These are phyloP conservation scores for Rhizoglyphus robini DNA, from an alignment of 1,140 invertebrate genomes.

Conservation along the genomic window DNA sequence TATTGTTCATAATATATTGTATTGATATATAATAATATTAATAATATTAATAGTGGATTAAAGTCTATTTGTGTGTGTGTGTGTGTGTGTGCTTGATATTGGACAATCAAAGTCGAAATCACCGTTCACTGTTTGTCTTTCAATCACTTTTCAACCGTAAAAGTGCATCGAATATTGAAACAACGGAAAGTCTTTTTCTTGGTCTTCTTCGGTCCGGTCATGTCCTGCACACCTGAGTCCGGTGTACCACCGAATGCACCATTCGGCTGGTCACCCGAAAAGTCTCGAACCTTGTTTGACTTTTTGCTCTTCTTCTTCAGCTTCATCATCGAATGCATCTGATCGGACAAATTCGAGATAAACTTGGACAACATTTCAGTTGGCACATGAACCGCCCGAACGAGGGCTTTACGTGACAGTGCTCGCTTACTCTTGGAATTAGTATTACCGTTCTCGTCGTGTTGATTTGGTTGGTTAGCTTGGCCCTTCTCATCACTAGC, in stretches of 20 bases:
- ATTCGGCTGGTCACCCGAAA: neutral
- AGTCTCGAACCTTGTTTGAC: neutral
- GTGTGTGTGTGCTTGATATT: too few relatives aligned
- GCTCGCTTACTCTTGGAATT: neutral
- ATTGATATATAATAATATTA: too few relatives aligned
- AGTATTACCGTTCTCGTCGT: neutral
- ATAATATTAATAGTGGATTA: too few relatives aligned
- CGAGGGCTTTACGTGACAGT: neutral
- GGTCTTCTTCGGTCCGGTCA: neutral
- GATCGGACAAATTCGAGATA: neutral
- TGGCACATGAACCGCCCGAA: neutral
- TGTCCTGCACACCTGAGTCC: neutral
- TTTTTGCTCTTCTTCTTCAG: neutral
- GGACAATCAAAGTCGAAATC: too few relatives aligned
- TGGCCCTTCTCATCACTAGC: neutral
- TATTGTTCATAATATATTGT: too few relatives aligned
- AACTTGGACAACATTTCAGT: neutral
- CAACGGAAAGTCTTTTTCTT: neutral
- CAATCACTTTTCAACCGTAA: conserved; percentile 1
- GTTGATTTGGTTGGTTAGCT: neutral
- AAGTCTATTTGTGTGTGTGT: too few relatives aligned
- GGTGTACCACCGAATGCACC: too few relatives aligned
- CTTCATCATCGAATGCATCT: neutral
- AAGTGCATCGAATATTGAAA: neutral
- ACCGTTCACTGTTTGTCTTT: too few relatives aligned